A percentile compares a stretch with the other conserved stretches of the same genome.
phyloP scores from a whole-genome alignment of 2,888 invertebrate species.

The Podabrus alpinus region DNA sequence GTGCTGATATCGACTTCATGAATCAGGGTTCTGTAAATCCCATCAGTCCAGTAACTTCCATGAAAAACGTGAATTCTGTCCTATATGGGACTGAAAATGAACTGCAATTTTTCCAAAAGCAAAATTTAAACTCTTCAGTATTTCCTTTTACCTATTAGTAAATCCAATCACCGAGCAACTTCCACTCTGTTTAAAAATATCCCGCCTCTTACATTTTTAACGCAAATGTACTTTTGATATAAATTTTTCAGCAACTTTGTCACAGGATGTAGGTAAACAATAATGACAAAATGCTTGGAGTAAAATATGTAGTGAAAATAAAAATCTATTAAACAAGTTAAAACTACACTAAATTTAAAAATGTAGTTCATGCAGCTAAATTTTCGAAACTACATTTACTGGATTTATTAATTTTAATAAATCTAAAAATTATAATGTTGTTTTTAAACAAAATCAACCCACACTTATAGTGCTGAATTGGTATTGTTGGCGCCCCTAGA shows the following conservation, averaged over 20 bases:
- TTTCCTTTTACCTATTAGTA: too few relatives aligned
- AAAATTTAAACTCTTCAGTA: too few relatives aligned
- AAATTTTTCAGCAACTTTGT: neutral
- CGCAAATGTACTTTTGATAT: neutral
- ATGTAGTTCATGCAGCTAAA: neutral
- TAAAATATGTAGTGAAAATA: neutral
- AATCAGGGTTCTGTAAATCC: too few relatives aligned
- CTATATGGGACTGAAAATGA: too few relatives aligned
- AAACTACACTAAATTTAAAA: neutral
- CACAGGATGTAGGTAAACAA: neutral
- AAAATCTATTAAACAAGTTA: neutral
- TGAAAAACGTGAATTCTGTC: too few relatives aligned
- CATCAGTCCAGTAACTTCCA: too few relatives aligned
- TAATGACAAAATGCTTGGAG: neutral
- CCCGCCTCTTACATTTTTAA: too few relatives aligned
- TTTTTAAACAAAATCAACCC: neutral
- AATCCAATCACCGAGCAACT: too few relatives aligned
- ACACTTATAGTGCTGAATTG: neutral
- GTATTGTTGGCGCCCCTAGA: neutral
- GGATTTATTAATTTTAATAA: neutral
- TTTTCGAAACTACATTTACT: neutral
- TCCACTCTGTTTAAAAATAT: too few relatives aligned
- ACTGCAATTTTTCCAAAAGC: too few relatives aligned
- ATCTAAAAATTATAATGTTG: neutral
- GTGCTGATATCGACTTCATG: too few relatives aligned